Base-by-base conservation (phyloP, 2,797 vertebrate species). In the Cyclopterus lumpus region DNA sequence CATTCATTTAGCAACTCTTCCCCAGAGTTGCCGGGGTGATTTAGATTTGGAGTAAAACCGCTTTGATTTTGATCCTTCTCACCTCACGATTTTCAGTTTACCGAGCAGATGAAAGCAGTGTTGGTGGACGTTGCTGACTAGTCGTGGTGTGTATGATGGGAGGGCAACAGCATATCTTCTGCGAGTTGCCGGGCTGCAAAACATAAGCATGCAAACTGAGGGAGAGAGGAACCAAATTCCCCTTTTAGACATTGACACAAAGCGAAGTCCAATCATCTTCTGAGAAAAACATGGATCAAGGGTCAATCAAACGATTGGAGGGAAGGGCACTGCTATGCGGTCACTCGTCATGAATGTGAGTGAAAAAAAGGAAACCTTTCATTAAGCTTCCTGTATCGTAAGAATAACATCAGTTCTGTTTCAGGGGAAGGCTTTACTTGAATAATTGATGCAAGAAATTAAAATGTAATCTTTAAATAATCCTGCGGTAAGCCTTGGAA, bases 231-330 rank as follows among this genome's bases (percentile, higher is more conserved):
- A 61, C 42, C 48, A 81, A 63, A 82, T 80, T 68, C 32, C 60
- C 40, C 32, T 63, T 75, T 77, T 24, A 66, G 30, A 79, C 26
- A 24, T 8, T 40, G 67, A n/a, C 22, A 72, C 48, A 59, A 58
- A 77, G 64, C 18, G 2, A 79, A 79, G 72, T 82, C 73, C 61
- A 84, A 79, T 89, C 79, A 84, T 73, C 34, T 15, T 4, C 38
- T 61, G 40, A 22, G 62, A 59, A 75, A 60, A 80, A 63, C 66
- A 57, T 6, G n/a, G 79, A 80, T 86, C 76, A 76, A 75, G 54
- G 79, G 57, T 63, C 81, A 90, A 79, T 87, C 77, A 79, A 67
- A 73, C 0, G 12, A 69, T 85, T 38, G 18, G 34, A 48, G 3
- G 42, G 36, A 77, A 73, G 15, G 57, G 3, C 73, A 59, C 38